Percentiles rank a stretch among this genome's conserved stretches.
phyloP scores from a whole-genome alignment of 2,797 vertebrate species.

The Catamblyrhynchus diadema region DNA sequence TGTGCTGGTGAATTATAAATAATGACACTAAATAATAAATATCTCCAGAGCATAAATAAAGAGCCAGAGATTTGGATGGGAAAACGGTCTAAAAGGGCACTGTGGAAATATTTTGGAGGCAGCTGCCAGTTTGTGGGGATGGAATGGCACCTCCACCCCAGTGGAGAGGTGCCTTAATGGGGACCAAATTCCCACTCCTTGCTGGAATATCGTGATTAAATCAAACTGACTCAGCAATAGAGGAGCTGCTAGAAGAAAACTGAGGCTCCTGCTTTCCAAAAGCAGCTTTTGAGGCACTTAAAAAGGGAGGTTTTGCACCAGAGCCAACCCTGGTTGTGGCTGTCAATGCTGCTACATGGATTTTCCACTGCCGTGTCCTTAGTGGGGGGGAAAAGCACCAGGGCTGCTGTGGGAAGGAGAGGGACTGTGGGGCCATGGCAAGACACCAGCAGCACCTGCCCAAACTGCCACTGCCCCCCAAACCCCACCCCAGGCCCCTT shows the following conservation, averaged over 20 bases:
- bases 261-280: not conserved
- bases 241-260: not conserved
- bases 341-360: accelerated
- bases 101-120: not conserved
- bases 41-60: not conserved
- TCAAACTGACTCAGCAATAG: too few species aligned
- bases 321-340: not conserved
- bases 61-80: not conserved
- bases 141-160: not conserved
- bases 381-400: accelerated
- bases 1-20: conserved; percentile 8
- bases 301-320: not conserved
- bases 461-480: not conserved
- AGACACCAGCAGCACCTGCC: accelerated
- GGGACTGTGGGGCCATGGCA: accelerated
- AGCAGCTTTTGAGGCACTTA: not conserved
- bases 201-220: not conserved
- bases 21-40: conserved; percentile 32
- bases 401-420: not conserved
- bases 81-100: not conserved
- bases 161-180: accelerated
- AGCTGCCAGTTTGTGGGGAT: accelerated
- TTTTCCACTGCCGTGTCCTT: accelerated
- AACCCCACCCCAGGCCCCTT: accelerated
- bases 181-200: not conserved